Evolutionary conservation across 2,113 vertebrate genomes (phyloP).

Genomic region (Petromus typicus): DNA sequence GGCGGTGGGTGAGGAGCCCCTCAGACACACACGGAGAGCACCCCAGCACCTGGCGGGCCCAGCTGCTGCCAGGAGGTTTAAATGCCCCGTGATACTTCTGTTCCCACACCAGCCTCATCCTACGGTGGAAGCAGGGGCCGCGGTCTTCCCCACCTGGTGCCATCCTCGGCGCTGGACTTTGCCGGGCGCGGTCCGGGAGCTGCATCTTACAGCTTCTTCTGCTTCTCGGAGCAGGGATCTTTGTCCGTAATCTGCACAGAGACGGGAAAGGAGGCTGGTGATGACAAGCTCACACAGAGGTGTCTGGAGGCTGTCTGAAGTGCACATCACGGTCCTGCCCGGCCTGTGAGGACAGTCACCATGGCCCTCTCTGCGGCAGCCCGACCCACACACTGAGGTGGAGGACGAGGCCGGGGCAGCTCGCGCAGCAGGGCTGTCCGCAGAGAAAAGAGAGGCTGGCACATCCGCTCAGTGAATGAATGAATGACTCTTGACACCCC

Average conservation of each 20-base stretch:
- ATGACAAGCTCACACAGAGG: background rate
- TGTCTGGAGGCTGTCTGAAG: background rate
- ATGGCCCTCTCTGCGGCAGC: background rate
- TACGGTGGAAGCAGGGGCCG: background rate
- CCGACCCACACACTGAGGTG: background rate
- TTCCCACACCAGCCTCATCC: background rate
- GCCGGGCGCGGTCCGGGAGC: conserved; percentile 89
- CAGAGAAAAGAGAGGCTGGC: background rate
- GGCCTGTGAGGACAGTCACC: rapidly evolving
- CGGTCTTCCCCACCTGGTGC: conserved; percentile 90
- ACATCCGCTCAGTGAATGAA: background rate
- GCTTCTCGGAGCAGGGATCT: conserved; percentile 78
- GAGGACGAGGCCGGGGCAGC: background rate
- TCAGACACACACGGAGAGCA: background rate
- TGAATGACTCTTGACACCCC: background rate
- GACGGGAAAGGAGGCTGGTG: conserved; percentile 48
- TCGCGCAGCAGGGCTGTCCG: rapidly evolving
- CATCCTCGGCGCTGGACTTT: conserved; percentile 93
- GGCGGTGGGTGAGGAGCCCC: too few species aligned
- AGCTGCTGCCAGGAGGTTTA: rapidly evolving
- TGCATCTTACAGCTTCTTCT: conserved; percentile 76
- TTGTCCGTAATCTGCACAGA: conserved; percentile 59
- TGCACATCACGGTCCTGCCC: background rate
- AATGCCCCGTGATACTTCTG: rapidly evolving
- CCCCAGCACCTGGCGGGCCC: too few species aligned